Conservation (phyloP, 2,113 vertebrate species). For the Chrysochloris asiatica region DNA sequence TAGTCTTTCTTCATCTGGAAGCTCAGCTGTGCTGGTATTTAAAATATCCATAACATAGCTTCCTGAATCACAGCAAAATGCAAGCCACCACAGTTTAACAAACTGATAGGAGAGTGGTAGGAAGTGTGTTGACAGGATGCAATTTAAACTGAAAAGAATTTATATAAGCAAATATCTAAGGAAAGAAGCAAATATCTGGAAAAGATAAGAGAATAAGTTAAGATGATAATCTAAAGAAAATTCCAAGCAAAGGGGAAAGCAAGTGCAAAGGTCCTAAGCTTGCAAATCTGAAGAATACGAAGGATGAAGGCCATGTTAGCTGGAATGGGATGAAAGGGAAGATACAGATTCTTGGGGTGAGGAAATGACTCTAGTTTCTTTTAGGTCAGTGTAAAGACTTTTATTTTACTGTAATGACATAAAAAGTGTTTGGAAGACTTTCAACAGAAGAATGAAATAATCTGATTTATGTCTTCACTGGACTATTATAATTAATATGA, state of each 20-base stretch:
- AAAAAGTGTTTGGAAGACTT: neutral
- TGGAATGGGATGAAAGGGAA: neutral
- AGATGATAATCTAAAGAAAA: neutral
- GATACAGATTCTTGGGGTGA: neutral
- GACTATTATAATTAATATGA: neutral
- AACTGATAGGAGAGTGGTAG: neutral
- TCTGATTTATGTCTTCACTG: neutral
- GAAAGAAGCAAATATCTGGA: neutral
- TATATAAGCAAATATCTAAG: neutral
- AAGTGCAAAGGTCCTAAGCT: neutral
- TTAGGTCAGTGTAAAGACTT: neutral
- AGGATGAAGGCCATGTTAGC: neutral
- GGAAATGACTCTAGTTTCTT: neutral
- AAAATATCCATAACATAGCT: too few species aligned
- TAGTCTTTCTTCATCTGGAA: too few species aligned
- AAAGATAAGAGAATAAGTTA: neutral
- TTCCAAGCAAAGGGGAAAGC: neutral
- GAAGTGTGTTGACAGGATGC: neutral
- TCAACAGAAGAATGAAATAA: neutral
- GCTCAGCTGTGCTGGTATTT: too few species aligned
- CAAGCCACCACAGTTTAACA: too few species aligned
- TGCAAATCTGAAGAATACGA: neutral
- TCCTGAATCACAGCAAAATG: too few species aligned
- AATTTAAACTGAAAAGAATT: slow-evolving; percentile 7
- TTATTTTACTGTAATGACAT: neutral